Evolutionary conservation across 2,113 vertebrate species (phyloP).

Genomic region (Paradoxurus hermaphroditus): DNA sequence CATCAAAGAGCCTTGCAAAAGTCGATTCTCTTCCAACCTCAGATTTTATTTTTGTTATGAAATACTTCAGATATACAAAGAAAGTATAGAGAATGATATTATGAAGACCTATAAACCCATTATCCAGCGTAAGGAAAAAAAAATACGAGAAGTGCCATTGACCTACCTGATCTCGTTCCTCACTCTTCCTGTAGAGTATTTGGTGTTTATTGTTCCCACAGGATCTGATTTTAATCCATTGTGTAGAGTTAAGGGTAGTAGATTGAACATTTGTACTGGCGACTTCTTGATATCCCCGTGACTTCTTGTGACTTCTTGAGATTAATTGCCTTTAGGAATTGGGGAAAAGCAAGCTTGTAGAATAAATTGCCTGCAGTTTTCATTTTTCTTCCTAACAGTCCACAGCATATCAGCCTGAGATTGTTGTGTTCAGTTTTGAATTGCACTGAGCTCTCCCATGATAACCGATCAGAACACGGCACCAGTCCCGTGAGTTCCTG

Average conservation of each 20-base stretch:
- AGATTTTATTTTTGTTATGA: background rate
- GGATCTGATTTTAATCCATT: background rate
- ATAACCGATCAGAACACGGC: background rate
- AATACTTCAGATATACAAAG: background rate
- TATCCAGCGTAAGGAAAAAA: background rate
- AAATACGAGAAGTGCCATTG: background rate
- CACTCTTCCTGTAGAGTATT: background rate
- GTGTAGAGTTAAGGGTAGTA: background rate
- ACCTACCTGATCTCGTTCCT: background rate
- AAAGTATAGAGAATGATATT: background rate
- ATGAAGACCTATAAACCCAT: background rate
- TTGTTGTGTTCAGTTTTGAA: background rate
- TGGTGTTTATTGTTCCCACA: background rate
- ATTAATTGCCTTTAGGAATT: constrained; percentile 14
- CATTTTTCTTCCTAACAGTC: constrained; percentile 38
- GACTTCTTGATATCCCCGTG: background rate
- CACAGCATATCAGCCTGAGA: constrained; percentile 9
- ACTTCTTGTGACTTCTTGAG: background rate
- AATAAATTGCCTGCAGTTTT: constrained; percentile 42
- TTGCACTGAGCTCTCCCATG: background rate
- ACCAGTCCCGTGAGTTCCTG: background rate
- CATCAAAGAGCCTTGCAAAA: background rate
- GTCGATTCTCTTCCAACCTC: background rate
- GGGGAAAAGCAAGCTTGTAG: background rate
- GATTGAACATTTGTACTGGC: background rate